A percentile compares a stretch with the other conserved stretches of the same genome.
Conservation (phyloP, 2,113 vertebrate genomes). For the Charadrius vociferus region DNA sequence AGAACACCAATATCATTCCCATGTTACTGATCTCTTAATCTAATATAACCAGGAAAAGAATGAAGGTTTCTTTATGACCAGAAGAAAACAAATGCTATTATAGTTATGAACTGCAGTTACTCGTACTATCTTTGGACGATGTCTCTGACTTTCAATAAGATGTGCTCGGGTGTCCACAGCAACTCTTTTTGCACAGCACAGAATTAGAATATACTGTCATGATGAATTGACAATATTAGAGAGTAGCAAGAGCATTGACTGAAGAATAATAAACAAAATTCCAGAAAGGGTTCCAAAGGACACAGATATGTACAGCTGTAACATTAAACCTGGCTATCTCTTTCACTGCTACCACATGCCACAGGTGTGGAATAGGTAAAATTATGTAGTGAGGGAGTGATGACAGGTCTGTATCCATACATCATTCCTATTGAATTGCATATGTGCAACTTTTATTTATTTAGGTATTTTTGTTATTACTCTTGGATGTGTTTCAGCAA, state of each 20-base stretch:
- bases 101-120: background rate
- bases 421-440: constrained; percentile 24
- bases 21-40: background rate
- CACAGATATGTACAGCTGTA: background rate
- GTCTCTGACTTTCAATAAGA: background rate
- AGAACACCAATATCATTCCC: background rate
- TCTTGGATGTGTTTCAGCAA: constrained; percentile 29
- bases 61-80: background rate
- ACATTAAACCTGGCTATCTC: background rate
- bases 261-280: background rate
- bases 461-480: constrained; percentile 28
- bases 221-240: background rate
- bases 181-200: background rate
- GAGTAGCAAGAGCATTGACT: background rate
- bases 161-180: background rate
- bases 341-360: background rate
- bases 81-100: background rate
- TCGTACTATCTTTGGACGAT: background rate
- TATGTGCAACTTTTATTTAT: constrained; percentile 34
- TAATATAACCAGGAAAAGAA: background rate
- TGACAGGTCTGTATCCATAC: constrained; percentile 22
- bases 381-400: constrained; percentile 2
- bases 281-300: background rate
- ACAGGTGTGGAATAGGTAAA: constrained; percentile 30
- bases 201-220: background rate